A percentile compares a stretch with the other conserved stretches of the same genome.
Conservation (phyloP, 2,113 vertebrate genomes). For the Diadophis punctatus region DNA sequence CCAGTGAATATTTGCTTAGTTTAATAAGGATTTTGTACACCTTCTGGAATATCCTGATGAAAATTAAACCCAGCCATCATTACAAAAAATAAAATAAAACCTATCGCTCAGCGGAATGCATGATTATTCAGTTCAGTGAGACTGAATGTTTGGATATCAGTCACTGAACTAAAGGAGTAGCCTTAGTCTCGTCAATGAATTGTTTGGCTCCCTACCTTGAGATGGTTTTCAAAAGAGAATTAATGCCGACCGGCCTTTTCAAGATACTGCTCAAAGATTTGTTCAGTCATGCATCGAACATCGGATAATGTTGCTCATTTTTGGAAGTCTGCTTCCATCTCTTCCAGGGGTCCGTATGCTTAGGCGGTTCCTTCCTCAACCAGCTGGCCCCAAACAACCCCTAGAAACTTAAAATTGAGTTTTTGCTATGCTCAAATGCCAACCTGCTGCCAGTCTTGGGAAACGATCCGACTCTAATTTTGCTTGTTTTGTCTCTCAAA, state of each 20-base stretch:
- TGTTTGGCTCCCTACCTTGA: background rate
- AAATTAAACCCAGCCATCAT: too few relatives aligned
- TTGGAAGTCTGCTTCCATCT: background rate
- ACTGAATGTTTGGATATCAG: background rate
- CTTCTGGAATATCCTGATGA: too few relatives aligned
- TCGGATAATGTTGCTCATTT: background rate
- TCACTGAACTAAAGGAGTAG: background rate
- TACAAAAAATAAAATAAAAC: too few relatives aligned
- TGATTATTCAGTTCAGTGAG: background rate
- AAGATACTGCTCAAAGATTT: background rate
- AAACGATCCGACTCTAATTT: background rate
- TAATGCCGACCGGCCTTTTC: background rate
- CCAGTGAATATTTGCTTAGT: too few relatives aligned
- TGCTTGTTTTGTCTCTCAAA: background rate
- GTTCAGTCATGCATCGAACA: background rate
- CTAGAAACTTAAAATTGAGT: background rate
- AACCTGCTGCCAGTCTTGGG: too few relatives aligned
- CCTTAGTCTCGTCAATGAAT: background rate
- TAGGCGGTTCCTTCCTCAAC: background rate
- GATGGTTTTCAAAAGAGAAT: background rate
- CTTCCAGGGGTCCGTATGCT: background rate
- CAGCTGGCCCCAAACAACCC: too few relatives aligned
- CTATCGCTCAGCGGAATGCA: too few relatives aligned
- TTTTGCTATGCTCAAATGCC: background rate
- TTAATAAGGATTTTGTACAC: too few relatives aligned